phyloP scores from a whole-genome alignment of 1,140 invertebrate genomes.

The Drosophila sproati region DNA sequence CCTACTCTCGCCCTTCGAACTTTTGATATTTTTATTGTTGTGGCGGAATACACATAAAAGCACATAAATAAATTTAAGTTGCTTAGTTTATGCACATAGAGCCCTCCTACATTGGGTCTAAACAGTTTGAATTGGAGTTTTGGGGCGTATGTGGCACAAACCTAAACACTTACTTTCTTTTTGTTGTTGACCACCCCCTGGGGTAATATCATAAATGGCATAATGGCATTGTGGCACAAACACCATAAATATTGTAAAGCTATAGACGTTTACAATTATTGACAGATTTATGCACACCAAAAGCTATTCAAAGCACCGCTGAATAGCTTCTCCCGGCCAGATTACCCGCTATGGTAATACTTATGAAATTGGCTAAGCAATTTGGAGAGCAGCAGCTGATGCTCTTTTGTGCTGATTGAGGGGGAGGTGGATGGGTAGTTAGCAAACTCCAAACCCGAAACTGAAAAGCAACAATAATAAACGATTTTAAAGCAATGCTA shows the following conservation, averaged over 20 bases:
- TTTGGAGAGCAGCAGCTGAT: conserved; percentile 11
- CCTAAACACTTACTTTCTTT: conserved; percentile 30
- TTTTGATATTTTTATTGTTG: conserved; percentile 77
- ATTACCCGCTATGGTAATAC: conserved; percentile 16
- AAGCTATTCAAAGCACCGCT: conserved; percentile 56
- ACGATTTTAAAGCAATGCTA: not conserved
- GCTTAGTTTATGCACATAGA: conserved; percentile 56
- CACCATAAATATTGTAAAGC: conserved; percentile 69
- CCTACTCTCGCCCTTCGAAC: conserved; percentile 7
- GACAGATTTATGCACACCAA: conserved; percentile 72
- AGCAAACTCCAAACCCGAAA: not conserved
- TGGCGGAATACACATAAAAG: conserved; percentile 73
- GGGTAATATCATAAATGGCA: conserved; percentile 49
- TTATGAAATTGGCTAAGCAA: conserved; percentile 5
- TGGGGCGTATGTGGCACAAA: conserved; percentile 26
- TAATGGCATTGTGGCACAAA: conserved; percentile 41
- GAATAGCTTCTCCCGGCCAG: conserved; percentile 7
- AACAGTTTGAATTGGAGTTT: conserved; percentile 12
- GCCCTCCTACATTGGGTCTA: conserved; percentile 11
- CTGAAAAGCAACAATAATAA: conserved; percentile 16
- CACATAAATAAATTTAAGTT: conserved; percentile 81
- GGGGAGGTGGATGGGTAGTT: not conserved
- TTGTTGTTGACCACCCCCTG: conserved; percentile 43
- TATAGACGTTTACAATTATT: conserved; percentile 68
- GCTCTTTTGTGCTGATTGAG: not conserved